Percentiles rank a stretch among this genome's conserved stretches.
These are phyloP conservation scores for Nipponacmea schrenckii DNA, from an alignment of 2,888 invertebrate species.

Conservation along the genomic window DNA sequence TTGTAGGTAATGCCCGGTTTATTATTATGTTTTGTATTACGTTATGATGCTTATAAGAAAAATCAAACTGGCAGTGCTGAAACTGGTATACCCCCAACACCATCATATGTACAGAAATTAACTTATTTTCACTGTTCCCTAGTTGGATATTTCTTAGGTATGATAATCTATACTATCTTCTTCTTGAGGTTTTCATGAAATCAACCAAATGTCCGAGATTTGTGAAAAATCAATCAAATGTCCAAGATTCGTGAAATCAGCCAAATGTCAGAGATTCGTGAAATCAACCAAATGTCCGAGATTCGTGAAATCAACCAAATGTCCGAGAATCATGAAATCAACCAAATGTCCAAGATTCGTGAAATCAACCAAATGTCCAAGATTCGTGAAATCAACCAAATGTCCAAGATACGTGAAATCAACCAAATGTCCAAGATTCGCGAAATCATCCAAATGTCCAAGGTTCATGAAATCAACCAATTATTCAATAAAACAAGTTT, in stretches of 20 bases:
- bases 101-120: slow-evolving; percentile 63
- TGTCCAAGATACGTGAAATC: too few species aligned
- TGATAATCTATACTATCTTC: slow-evolving; percentile 12
- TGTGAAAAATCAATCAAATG: too few species aligned
- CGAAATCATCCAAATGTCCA: too few species aligned
- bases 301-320: neutral
- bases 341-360: neutral
- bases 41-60: slow-evolving; percentile 97
- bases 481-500: too few species aligned
- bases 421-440: too few species aligned
- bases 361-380: neutral
- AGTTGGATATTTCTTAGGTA: slow-evolving; percentile 94
- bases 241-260: neutral
- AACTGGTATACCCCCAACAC: slow-evolving; percentile 72
- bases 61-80: slow-evolving; percentile 77
- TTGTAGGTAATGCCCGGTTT: slow-evolving; percentile 91
- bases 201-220: too few species aligned
- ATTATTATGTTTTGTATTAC: slow-evolving; percentile 92
- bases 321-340: neutral
- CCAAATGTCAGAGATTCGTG: neutral
- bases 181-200: slow-evolving; percentile 10
- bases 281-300: neutral
- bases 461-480: too few species aligned
- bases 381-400: neutral
- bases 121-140: slow-evolving; percentile 99